phyloP scores from a whole-genome alignment of 37 sponge, comb jelly and placozoan species.

The Geodia barretti region DNA sequence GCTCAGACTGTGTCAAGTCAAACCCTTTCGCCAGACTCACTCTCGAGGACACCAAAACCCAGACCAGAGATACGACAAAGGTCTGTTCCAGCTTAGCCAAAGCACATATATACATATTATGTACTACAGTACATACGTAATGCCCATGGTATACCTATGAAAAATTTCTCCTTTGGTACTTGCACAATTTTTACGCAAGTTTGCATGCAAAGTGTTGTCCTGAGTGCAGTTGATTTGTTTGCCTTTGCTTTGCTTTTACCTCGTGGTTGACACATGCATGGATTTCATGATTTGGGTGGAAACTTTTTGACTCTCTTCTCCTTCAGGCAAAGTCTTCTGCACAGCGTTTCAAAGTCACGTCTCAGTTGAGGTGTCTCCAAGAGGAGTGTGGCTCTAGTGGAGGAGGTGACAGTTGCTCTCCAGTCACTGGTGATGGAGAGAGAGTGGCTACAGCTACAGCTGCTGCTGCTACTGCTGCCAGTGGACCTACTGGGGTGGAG shows the following conservation, averaged over 20 bases:
- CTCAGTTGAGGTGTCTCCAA: slow-evolving; percentile 31
- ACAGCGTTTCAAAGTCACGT: slow-evolving; percentile 37
- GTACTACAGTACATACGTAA: too few species aligned
- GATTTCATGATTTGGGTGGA: too few species aligned
- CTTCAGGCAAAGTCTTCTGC: slow-evolving; percentile 18
- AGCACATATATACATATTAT: too few species aligned
- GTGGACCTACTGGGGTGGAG: slow-evolving; percentile 4
- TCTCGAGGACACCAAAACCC: slow-evolving; percentile 34
- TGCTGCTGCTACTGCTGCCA: background rate
- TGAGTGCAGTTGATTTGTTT: too few species aligned
- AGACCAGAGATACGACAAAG: slow-evolving; percentile 44
- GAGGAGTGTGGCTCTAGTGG: background rate
- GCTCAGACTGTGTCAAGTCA: slow-evolving; percentile 30
- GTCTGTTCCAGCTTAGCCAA: too few species aligned
- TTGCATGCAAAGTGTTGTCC: too few species aligned
- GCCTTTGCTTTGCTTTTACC: too few species aligned
- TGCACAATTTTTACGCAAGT: too few species aligned
- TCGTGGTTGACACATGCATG: too few species aligned
- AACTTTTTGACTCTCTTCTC: background rate
- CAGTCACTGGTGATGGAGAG: slow-evolving; percentile 14
- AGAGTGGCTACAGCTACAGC: background rate
- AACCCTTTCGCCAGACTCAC: slow-evolving; percentile 62
- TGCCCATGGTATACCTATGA: too few species aligned
- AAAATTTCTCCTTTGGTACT: too few species aligned
- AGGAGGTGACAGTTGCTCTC: background rate